Evolutionary conservation across 2,797 vertebrate species (phyloP), one percentile per base, ranked within the genome.

Genomic region (Coregonus sp.): DNA sequence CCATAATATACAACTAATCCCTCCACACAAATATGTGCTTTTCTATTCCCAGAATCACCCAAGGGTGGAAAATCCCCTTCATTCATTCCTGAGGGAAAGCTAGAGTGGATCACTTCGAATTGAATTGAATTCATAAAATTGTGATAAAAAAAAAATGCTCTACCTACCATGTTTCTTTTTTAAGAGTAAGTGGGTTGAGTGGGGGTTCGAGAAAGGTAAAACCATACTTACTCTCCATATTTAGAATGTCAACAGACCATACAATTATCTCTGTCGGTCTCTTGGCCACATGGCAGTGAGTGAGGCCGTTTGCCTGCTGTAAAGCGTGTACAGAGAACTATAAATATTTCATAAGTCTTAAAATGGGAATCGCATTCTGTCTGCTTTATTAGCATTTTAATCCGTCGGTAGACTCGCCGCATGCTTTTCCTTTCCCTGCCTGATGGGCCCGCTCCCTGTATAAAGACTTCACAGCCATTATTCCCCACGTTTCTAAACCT

Each of bases 331-430:
- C 76, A 18, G 66, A 72, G 84, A 75, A 79, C 56, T 73, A 90
- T 94, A 85, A 90, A 92, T 93, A 91, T 93, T 94, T 92, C 87
- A 92, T 92, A 82, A 88, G 86, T 85, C 87, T 93, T 91, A 90
- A 90, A 89, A 82, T 85, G 86, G 87, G 81, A 92, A 93, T 90
- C 87, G 90, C 88, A 90, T 91, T 80, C 85, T 83, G 89, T 86
- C 86, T 88, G 87, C 91, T 91, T 93, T 91, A 92, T 93, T 93
- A 91, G 88, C 91, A 93, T 95, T 93, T 93, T 91, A 93, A 93
- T 94, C 89, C 90, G 82, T 84, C 80, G 83, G 83, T 87, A 88
- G 86, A 82, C 87, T 84, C 84, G 80, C 82, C 63, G 70, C 78
- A 79, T 66, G 73, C 72, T 80, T 81, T 83, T 82, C 76, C 52